Evolutionary conservation across 2,113 vertebrate genomes (phyloP).

Genomic region (chimpanzee (Pan troglodytes)): DNA sequence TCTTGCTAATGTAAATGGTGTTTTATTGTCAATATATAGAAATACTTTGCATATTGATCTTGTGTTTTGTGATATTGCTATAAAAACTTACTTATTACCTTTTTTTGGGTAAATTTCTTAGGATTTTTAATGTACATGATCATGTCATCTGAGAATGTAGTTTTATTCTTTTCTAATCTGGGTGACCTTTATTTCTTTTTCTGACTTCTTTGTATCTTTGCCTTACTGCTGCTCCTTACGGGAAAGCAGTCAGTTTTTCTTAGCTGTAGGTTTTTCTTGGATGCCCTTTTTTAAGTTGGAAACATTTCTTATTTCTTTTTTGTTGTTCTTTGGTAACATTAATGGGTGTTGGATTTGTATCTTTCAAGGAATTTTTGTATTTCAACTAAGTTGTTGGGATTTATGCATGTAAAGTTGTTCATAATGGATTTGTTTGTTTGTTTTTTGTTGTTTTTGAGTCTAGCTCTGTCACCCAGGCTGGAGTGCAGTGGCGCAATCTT

Average conservation of each 20-base stretch:
- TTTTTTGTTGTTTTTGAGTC: too few relatives aligned
- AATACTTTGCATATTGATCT: not conserved
- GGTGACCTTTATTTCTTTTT: not conserved
- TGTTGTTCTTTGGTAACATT: not conserved
- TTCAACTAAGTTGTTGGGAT: not conserved
- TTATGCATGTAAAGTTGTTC: not conserved
- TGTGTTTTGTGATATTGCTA: not conserved
- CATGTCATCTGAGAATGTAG: not conserved
- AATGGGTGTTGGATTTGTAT: not conserved
- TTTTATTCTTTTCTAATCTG: not conserved
- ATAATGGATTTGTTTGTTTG: not conserved
- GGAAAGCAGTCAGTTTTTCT: not conserved
- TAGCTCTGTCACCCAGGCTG: too few relatives aligned
- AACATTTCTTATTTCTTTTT: not conserved
- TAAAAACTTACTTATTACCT: not conserved
- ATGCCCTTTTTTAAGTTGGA: not conserved
- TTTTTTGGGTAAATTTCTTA: not conserved
- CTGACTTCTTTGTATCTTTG: not conserved
- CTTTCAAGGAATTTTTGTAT: not conserved
- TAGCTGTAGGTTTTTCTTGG: not conserved
- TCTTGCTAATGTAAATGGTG: not conserved
- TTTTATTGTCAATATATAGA: not conserved
- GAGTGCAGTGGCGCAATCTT: too few relatives aligned
- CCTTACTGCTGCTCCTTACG: not conserved
- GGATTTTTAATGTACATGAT: not conserved